These are phyloP conservation scores for Dallia pectoralis DNA, from an alignment of 2,797 vertebrate genomes.

Conservation along the genomic window DNA sequence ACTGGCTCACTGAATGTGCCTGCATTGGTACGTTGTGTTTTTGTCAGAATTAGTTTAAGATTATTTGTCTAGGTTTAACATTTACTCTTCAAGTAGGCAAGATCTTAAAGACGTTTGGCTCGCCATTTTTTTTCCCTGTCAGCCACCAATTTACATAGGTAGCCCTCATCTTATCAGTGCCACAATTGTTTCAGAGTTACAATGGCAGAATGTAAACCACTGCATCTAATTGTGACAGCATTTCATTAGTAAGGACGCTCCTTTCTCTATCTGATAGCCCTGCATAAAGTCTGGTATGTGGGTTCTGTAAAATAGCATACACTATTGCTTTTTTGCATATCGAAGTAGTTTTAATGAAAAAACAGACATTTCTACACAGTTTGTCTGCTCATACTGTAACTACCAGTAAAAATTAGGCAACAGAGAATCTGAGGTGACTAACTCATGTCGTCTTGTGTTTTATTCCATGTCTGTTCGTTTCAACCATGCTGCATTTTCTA, in stretches of 20 bases:
- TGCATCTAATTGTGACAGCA: neutral
- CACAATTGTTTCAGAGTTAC: neutral
- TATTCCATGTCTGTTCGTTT: neutral
- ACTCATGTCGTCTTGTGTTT: neutral
- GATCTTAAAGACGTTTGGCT: too few species aligned
- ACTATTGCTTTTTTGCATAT: neutral
- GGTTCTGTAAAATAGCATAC: neutral
- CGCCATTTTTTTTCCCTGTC: too few species aligned
- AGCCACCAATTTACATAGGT: too few species aligned
- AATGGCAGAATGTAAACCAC: neutral
- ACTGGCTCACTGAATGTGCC: too few species aligned
- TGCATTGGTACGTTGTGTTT: too few species aligned
- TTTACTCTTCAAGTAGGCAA: too few species aligned
- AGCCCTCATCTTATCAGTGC: too few species aligned
- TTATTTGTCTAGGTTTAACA: too few species aligned
- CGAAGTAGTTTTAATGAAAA: neutral
- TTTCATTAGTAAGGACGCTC: neutral
- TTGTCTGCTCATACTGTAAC: neutral
- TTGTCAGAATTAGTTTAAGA: too few species aligned
- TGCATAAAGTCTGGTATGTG: neutral
- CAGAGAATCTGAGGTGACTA: neutral
- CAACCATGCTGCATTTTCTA: neutral
- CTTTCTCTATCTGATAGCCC: neutral
- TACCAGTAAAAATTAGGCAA: neutral
- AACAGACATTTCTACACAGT: neutral